Evolutionary conservation across 2,113 vertebrate genomes (phyloP).

Genomic region (Vidua chalybeata): DNA sequence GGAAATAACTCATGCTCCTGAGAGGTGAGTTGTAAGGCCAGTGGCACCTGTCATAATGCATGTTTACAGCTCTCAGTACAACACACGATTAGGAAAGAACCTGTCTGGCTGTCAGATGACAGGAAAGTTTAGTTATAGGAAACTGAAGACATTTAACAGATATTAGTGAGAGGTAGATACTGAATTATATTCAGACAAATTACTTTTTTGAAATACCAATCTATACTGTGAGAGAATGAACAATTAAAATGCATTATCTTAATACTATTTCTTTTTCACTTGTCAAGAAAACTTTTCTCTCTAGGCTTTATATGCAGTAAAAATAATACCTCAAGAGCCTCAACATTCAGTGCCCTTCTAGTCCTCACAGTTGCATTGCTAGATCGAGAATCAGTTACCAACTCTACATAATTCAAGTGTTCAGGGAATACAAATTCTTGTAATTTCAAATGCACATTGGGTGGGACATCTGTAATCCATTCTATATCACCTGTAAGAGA

Average conservation of each 20-base stretch:
- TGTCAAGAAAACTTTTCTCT: neutral
- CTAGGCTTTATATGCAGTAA: neutral
- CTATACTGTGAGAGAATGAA: fast-evolving
- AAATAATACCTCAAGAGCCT: constrained; percentile 22
- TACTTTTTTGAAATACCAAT: neutral
- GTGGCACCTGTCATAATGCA: neutral
- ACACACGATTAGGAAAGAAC: neutral
- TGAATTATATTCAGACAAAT: neutral
- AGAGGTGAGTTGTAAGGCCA: neutral
- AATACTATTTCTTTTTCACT: neutral
- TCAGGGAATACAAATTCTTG: neutral
- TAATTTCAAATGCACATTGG: neutral
- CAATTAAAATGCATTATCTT: neutral
- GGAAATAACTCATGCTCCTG: neutral
- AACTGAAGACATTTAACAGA: neutral
- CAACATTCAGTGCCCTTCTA: neutral
- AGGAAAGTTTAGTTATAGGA: neutral
- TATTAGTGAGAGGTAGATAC: neutral
- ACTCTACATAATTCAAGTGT: neutral
- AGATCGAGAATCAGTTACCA: neutral
- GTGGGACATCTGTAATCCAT: constrained; percentile 42
- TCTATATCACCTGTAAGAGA: constrained; percentile 51
- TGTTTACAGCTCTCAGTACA: neutral
- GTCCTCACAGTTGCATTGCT: constrained; percentile 36
- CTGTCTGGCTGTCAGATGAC: neutral